Evolutionary conservation across 2,888 invertebrate genomes (phyloP).

Genomic region (Marronus borbonicus): DNA sequence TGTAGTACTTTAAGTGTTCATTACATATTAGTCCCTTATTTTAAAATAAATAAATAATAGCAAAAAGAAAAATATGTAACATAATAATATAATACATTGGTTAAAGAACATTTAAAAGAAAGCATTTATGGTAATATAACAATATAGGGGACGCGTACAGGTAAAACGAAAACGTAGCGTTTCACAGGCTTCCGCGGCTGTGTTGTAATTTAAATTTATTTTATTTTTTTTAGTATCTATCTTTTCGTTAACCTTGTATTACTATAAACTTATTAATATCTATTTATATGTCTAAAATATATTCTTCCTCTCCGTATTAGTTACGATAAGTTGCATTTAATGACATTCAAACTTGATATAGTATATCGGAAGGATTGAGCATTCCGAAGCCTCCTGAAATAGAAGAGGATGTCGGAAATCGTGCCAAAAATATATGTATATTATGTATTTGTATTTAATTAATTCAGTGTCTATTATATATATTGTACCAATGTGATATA

Average conservation of each 20-base stretch:
- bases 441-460: not conserved
- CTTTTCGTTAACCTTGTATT: not conserved
- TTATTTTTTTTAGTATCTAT: not conserved
- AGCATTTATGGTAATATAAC: no score
- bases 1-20: slow-evolving; percentile 21
- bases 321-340: not conserved
- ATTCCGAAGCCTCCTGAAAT: not conserved
- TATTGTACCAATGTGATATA: slow-evolving; percentile 31
- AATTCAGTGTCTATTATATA: slow-evolving; percentile 9
- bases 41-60: slow-evolving; percentile 5
- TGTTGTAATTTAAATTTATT: not conserved
- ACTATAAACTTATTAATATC: not conserved
- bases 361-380: not conserved
- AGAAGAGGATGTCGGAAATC: slow-evolving; percentile 8
- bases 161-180: no score
- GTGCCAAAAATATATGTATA: slow-evolving; percentile 25
- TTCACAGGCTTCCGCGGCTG: no score
- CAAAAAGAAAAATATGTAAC: not conserved
- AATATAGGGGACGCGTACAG: no score
- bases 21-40: not conserved
- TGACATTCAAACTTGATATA: slow-evolving; percentile 19
- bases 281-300: not conserved
- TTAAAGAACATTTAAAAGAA: slow-evolving; percentile 3
- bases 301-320: not conserved
- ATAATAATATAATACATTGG: slow-evolving; percentile 6